Conservation (phyloP, 2,888 invertebrate species). For the Dasysyrphus tricinctus region DNA sequence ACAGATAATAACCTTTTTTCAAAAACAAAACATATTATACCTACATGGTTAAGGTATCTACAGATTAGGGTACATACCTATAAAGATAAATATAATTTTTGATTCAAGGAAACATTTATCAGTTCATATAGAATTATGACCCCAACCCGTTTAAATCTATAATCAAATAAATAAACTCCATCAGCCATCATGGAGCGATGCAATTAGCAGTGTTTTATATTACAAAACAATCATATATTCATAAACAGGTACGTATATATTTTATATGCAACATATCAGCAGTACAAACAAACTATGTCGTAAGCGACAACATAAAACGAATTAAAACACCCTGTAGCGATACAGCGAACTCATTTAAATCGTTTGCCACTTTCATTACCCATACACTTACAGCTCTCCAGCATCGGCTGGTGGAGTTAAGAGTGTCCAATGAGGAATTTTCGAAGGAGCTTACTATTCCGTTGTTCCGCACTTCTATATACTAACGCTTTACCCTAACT, state of each 20-base stretch:
- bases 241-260: not conserved
- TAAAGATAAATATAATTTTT: too few relatives aligned
- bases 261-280: constrained; percentile 35
- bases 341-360: constrained; percentile 70
- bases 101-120: too few relatives aligned
- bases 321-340: constrained; percentile 67
- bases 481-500: not conserved
- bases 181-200: not conserved
- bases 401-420: not conserved
- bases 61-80: too few relatives aligned
- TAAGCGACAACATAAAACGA: constrained; percentile 42
- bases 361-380: constrained; percentile 35
- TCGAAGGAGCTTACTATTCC: constrained; percentile 55
- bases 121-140: too few relatives aligned
- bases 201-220: not conserved
- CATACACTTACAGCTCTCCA: not conserved
- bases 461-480: constrained; percentile 21
- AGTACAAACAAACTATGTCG: not conserved
- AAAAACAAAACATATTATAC: too few relatives aligned
- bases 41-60: too few relatives aligned
- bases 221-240: not conserved
- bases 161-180: not conserved
- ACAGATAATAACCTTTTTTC: too few relatives aligned
- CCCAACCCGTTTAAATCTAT: not conserved
- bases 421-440: constrained; percentile 49